Evolutionary conservation across 1,140 invertebrate species (phyloP).

Genomic region (Philopotamus ludificatus): DNA sequence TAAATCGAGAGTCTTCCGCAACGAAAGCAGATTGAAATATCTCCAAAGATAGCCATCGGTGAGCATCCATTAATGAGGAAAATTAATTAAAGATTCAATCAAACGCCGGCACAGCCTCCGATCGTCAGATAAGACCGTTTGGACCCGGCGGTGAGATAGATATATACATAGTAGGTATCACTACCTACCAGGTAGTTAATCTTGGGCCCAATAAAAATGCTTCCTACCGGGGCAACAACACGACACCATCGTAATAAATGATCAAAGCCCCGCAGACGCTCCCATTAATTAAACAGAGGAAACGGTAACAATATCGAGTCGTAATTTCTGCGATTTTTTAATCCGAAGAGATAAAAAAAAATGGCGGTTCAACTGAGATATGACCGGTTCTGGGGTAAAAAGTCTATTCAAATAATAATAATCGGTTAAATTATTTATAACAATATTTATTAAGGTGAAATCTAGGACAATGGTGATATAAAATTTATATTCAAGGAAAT

Average conservation of each 20-base stretch:
- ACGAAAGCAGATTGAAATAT: conserved; percentile 22
- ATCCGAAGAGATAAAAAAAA: not conserved
- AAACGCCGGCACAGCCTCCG: conserved; percentile 20
- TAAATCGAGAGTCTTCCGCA: not conserved
- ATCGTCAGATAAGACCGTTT: conserved; percentile 27
- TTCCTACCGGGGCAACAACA: conserved; percentile 21
- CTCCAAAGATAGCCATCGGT: not conserved
- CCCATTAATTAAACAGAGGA: not conserved
- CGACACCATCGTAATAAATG: not conserved
- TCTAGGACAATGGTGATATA: no score
- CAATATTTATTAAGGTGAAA: no score
- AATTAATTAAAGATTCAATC: conserved; percentile 34
- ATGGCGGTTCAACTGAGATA: no score
- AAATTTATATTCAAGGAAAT: no score
- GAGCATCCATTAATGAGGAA: conserved; percentile 25
- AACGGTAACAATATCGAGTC: no score
- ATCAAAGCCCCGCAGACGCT: not conserved
- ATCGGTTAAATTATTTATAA: no score
- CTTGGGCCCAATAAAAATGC: not conserved
- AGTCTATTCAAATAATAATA: no score
- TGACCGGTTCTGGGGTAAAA: no score
- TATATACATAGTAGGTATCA: no score
- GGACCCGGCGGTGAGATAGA: no score
- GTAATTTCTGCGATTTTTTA: not conserved
- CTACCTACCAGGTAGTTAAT: conserved; percentile 18